Conservation (phyloP, 2,888 invertebrate genomes). For the Eugnorisma glareosa region DNA sequence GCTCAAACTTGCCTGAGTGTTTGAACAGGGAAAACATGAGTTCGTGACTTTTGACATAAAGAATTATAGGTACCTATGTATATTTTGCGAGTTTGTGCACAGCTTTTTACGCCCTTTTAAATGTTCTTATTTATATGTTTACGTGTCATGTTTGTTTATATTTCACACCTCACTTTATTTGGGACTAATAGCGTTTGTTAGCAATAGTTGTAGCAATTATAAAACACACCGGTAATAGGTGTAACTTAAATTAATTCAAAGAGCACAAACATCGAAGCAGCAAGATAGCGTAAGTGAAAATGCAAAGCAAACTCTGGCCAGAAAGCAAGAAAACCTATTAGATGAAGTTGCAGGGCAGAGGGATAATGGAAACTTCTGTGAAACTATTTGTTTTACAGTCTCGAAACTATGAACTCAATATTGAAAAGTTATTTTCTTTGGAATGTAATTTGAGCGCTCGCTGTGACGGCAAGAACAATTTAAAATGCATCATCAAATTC, state of each 20-base stretch:
- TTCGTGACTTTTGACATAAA: constrained; percentile 56
- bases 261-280: not conserved
- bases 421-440: constrained; percentile 49
- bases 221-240: not conserved
- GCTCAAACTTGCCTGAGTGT: constrained; percentile 41
- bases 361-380: constrained; percentile 30
- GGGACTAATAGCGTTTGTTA: too few relatives aligned
- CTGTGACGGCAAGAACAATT: constrained; percentile 35
- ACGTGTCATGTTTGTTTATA: not conserved
- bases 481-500: constrained; percentile 58
- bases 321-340: constrained; percentile 28
- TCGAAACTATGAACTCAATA: constrained; percentile 46
- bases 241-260: not conserved
- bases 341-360: constrained; percentile 30
- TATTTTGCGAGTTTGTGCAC: constrained; percentile 2
- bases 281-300: constrained; percentile 25
- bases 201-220: too few relatives aligned
- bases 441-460: constrained; percentile 40
- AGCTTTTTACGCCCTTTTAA: constrained; percentile 17
- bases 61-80: too few relatives aligned
- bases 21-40: constrained; percentile 53
- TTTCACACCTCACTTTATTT: not conserved
- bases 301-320: constrained; percentile 22
- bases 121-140: not conserved
- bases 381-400: constrained; percentile 37